Evolutionary conservation across 2,113 vertebrate species (phyloP).

Genomic region (Steatornis caripensis): DNA sequence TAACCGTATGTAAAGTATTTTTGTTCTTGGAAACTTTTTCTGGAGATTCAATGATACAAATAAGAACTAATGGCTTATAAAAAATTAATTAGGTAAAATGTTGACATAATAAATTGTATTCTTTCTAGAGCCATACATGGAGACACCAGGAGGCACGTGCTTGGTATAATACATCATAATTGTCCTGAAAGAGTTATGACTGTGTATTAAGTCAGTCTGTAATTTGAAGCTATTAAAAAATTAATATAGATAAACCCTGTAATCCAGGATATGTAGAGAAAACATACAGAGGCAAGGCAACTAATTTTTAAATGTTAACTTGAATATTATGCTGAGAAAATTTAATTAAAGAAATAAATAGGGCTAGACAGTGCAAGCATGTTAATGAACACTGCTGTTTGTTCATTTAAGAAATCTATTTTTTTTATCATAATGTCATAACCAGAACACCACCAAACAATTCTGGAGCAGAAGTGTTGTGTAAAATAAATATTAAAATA

Average conservation of each 20-base stretch:
- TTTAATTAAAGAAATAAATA: background rate
- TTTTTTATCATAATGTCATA: background rate
- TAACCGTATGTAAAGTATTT: background rate
- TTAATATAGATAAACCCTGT: background rate
- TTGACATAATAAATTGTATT: background rate
- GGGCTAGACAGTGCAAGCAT: background rate
- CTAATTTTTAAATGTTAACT: background rate
- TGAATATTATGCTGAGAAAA: background rate
- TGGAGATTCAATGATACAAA: background rate
- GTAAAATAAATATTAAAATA: background rate
- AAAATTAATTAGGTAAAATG: background rate
- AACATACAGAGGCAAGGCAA: background rate
- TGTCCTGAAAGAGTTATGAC: background rate
- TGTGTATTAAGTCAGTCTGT: background rate
- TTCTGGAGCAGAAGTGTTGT: background rate
- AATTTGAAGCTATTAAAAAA: slow-evolving; percentile 5
- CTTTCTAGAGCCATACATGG: background rate
- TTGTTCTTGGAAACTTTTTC: background rate
- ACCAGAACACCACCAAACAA: background rate
- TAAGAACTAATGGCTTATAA: background rate
- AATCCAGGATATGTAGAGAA: background rate
- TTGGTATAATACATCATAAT: background rate
- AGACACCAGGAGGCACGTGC: background rate
- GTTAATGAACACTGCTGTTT: background rate
- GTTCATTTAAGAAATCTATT: background rate